These are phyloP conservation scores for Drosophila baimaii DNA, from an alignment of 1,140 invertebrate genomes.

Conservation along the genomic window DNA sequence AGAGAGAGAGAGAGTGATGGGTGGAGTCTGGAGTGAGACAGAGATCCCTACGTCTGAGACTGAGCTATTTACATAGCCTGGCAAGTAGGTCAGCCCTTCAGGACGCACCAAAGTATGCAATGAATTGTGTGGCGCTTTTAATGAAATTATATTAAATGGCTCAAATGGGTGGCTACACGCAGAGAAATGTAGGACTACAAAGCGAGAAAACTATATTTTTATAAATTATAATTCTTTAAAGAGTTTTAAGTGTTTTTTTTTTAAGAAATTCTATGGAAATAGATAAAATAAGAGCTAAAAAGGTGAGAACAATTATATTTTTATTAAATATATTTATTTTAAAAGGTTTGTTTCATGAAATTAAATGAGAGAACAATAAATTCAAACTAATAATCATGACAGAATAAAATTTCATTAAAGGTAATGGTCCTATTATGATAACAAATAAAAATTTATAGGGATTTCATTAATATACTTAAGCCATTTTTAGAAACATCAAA, in stretches of 20 bases:
- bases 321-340: too few species aligned
- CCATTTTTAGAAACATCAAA: too few species aligned
- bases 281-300: too few species aligned
- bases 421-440: too few species aligned
- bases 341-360: neutral
- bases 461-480: too few species aligned
- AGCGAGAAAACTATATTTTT: neutral
- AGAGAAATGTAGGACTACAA: neutral
- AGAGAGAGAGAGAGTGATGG: neutral
- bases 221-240: neutral
- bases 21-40: neutral
- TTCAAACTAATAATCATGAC: too few species aligned
- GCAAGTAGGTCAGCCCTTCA: conserved; percentile 65
- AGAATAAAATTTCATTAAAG: too few species aligned
- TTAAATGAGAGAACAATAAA: too few species aligned
- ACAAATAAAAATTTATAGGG: too few species aligned
- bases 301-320: too few species aligned
- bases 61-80: conserved; percentile 49
- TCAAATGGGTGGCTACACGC: conserved; percentile 26
- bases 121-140: conserved; percentile 67
- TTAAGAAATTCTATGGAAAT: too few species aligned
- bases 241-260: too few species aligned
- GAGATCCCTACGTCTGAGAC: conserved; percentile 17
- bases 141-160: conserved; percentile 60
- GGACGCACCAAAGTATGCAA: conserved; percentile 72